Conservation (phyloP, 2,113 vertebrate species). For the Mastomys natalensis region DNA sequence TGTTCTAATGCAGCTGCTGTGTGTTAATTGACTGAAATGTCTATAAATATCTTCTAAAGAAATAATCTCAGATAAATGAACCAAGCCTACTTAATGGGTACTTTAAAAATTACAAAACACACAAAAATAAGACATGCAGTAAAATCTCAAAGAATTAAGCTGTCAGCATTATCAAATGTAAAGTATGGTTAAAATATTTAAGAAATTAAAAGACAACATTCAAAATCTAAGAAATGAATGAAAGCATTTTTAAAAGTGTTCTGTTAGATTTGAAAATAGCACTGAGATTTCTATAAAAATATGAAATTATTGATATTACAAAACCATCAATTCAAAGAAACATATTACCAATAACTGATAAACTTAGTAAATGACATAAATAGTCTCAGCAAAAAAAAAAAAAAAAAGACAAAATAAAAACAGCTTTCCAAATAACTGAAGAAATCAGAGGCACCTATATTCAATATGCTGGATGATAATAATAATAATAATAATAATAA, state of each 20-base stretch:
- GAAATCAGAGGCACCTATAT: background rate
- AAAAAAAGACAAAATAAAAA: background rate
- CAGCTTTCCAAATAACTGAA: background rate
- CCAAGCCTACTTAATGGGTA: background rate
- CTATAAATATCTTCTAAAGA: background rate
- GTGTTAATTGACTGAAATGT: background rate
- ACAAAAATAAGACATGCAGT: background rate
- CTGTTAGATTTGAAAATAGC: background rate
- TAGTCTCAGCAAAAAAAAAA: background rate
- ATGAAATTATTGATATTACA: background rate
- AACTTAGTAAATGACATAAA: background rate
- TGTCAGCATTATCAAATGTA: background rate
- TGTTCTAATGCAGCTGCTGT: background rate
- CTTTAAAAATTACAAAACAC: background rate
- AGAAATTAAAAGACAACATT: background rate
- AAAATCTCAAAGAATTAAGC: constrained; percentile 11
- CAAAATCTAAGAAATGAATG: background rate
- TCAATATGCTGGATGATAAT: background rate
- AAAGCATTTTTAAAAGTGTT: background rate
- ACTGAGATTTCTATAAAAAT: background rate
- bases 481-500: background rate
- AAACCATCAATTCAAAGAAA: constrained; percentile 5
- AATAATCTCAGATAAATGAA: background rate
- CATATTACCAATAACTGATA: background rate
- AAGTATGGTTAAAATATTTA: background rate